phyloP scores from a whole-genome alignment of 2,113 vertebrate species.

The Pyrgilauda ruficollis region DNA sequence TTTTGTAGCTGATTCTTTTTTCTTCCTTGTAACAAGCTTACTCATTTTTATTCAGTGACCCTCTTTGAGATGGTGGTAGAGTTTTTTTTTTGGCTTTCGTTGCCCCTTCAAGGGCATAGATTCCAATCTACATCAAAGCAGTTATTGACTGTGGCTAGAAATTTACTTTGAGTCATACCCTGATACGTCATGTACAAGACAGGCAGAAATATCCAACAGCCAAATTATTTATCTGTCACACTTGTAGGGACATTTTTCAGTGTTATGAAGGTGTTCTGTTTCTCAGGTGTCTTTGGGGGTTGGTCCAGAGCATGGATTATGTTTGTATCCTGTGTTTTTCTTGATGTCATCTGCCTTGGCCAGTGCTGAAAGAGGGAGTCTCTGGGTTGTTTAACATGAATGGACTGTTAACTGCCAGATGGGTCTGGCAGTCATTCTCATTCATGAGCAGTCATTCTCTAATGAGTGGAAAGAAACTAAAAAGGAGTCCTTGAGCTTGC shows the following conservation, averaged over 20 bases:
- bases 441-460: background rate
- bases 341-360: background rate
- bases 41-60: constrained; percentile 52
- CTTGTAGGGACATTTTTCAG: background rate
- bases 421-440: background rate
- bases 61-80: background rate
- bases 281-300: background rate
- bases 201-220: background rate
- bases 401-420: background rate
- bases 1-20: background rate
- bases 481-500: background rate
- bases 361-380: background rate
- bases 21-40: constrained; percentile 15
- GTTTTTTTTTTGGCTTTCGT: background rate
- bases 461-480: background rate
- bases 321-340: background rate
- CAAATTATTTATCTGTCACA: background rate
- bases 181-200: background rate
- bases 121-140: constrained; percentile 30
- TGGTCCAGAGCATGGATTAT: background rate
- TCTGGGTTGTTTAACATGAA: background rate
- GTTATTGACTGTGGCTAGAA: background rate
- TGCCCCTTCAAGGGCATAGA: background rate
- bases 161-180: background rate
- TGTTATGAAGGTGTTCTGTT: background rate